Conservation (phyloP, 2,113 vertebrate genomes). For the Jacana jacana region DNA sequence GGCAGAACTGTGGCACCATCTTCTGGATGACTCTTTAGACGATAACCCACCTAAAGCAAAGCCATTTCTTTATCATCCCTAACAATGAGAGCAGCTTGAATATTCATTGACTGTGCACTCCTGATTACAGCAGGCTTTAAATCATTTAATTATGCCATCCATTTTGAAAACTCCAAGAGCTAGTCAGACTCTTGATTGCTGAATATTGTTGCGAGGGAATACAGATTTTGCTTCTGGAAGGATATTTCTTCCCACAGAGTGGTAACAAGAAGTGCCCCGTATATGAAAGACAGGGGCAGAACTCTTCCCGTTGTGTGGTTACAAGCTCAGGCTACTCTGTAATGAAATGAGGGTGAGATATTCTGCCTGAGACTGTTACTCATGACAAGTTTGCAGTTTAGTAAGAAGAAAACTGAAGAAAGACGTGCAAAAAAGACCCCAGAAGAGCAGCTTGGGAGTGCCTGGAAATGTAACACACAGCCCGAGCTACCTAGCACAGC, state of each 20-base stretch:
- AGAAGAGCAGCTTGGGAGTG: not conserved
- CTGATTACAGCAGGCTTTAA: constrained; percentile 60
- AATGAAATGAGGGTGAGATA: not conserved
- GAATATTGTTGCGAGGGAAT: constrained; percentile 44
- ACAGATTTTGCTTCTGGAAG: constrained; percentile 27
- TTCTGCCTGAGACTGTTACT: not conserved
- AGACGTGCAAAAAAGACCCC: not conserved
- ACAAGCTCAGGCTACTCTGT: not conserved
- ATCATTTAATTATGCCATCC: constrained; percentile 68
- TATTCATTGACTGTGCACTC: constrained; percentile 70
- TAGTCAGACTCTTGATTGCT: constrained; percentile 61
- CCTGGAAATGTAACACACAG: not conserved
- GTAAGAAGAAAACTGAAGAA: not conserved
- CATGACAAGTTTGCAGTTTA: not conserved
- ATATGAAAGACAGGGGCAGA: not conserved
- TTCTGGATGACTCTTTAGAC: constrained; percentile 71
- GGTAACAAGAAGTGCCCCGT: not conserved
- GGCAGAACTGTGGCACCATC: constrained; percentile 75
- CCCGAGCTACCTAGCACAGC: not conserved
- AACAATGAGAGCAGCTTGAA: constrained; percentile 65
- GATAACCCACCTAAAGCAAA: constrained; percentile 15
- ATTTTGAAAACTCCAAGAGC: constrained; percentile 63
- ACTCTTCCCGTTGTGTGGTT: not conserved
- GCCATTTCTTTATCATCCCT: not conserved
- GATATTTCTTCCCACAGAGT: not conserved